Evolutionary conservation across 2,888 invertebrate genomes (phyloP), one percentile per base, ranked within the genome.

Genomic region (Conops quadrifasciatus): DNA sequence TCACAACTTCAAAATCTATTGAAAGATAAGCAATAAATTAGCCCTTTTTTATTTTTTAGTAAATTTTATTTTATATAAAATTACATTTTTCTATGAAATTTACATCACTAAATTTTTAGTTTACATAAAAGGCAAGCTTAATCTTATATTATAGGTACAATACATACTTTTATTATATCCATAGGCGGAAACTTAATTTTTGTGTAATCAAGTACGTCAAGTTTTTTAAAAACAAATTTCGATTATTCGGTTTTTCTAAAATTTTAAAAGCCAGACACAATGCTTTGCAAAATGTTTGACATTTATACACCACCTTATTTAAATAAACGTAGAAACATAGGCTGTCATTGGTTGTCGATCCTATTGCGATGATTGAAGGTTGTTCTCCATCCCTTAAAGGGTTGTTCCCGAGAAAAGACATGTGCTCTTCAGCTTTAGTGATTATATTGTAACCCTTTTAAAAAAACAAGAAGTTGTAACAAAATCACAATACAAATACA

Each of bases 231-330:
- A n/a, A n/a, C n/a, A n/a, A n/a, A n/a, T n/a, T n/a, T n/a, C n/a
- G n/a, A n/a, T n/a, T n/a, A n/a, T n/a, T n/a, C n/a, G n/a, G n/a
- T n/a, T n/a, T n/a, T n/a, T n/a, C n/a, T n/a, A 43, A 43, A 49
- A 49, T n/a, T 15, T 49, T 1, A 2, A 49, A 49, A n/a, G 49
- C 49, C 15, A n/a, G 5, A 49, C n/a, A 49, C 49, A 49, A 15
- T 49, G 49, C 49, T 49, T n/a, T 49, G n/a, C 49, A 49, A 49
- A 49, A 49, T 49, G 49, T 49, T 49, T 49, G 49, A n/a, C 49
- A 49, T 49, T 49, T 49, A 16, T 49, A 49, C 49, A 49, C n/a
- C n/a, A 49, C 49, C n/a, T 49, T 49, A n/a, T n/a, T n/a, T 49
- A 49, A 49, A 49, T 49, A 49, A 49, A 49, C 49, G n/a, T 49